A percentile compares a stretch with the other conserved stretches of the same genome.
Evolutionary conservation across 2,888 invertebrate genomes (phyloP).

Genomic region (Coleophora deauratella): DNA sequence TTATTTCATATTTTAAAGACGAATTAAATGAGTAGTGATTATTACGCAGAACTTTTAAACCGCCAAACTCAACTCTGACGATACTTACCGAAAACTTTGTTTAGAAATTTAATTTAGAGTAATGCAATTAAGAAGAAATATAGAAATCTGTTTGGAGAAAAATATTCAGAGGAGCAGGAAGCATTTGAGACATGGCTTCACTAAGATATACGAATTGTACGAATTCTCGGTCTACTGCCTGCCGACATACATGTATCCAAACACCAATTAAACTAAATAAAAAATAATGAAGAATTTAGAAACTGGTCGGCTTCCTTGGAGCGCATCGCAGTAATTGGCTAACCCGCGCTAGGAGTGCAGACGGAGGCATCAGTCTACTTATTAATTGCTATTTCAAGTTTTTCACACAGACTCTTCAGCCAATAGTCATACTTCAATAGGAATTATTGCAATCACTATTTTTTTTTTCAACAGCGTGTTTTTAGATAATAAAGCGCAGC

Average conservation of each 20-base stretch:
- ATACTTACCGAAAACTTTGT: too few relatives aligned
- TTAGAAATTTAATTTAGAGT: too few relatives aligned
- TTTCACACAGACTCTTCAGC: slow-evolving; percentile 23
- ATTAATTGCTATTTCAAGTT: slow-evolving; percentile 46
- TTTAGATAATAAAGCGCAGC: neutral
- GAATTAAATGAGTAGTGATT: too few relatives aligned
- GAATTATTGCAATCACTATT: slow-evolving; percentile 11
- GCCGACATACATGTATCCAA: slow-evolving; percentile 44
- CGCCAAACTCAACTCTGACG: too few relatives aligned
- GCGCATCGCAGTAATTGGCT: slow-evolving; percentile 71
- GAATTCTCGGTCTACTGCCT: slow-evolving; percentile 66
- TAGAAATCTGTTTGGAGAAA: too few relatives aligned
- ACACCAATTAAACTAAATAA: slow-evolving; percentile 71
- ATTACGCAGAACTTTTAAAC: too few relatives aligned
- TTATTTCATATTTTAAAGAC: too few relatives aligned
- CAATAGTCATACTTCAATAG: slow-evolving; percentile 35
- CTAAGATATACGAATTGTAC: slow-evolving; percentile 61
- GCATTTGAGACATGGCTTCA: slow-evolving; percentile 56
- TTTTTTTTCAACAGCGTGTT: slow-evolving; percentile 2
- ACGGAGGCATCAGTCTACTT: slow-evolving; percentile 58
- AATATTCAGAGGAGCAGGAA: slow-evolving; percentile 46
- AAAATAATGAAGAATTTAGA: slow-evolving; percentile 72
- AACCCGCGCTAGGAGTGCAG: slow-evolving; percentile 49
- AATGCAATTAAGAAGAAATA: too few relatives aligned
- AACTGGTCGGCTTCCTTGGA: slow-evolving; percentile 71